These are phyloP conservation scores for Tokudaia muenninki DNA, from an alignment of 2,797 vertebrate genomes.

Conservation along the genomic window DNA sequence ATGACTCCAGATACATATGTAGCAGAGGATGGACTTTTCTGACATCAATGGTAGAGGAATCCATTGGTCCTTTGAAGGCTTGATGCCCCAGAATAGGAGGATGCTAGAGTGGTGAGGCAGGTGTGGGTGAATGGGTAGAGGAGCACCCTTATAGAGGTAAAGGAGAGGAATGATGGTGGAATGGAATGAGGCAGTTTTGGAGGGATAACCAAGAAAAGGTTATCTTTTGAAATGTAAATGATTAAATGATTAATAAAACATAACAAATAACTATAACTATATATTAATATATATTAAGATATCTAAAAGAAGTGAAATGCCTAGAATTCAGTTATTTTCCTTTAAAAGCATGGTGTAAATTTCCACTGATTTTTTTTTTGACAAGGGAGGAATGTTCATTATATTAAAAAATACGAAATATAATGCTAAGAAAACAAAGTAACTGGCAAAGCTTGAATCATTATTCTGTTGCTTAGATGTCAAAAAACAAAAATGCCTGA, in stretches of 20 bases:
- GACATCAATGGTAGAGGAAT: not conserved
- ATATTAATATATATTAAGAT: not conserved
- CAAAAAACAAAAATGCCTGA: not conserved
- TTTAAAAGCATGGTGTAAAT: not conserved
- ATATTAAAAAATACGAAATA: not conserved
- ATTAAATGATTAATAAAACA: not conserved
- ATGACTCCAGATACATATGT: not conserved
- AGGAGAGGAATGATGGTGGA: not conserved
- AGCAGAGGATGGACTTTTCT: not conserved
- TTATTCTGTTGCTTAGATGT: not conserved
- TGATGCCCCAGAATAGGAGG: not conserved
- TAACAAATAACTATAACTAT: not conserved
- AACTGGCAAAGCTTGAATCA: not conserved
- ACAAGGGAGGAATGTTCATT: not conserved
- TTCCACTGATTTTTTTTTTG: no score
- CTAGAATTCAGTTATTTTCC: not conserved
- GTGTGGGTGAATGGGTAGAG: not conserved
- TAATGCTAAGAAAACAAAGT: not conserved
- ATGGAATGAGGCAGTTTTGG: not conserved
- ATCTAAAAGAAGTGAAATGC: not conserved
- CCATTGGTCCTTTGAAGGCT: not conserved
- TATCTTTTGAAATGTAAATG: not conserved
- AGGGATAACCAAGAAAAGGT: not conserved
- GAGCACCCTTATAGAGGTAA: not conserved
- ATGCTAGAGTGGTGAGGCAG: not conserved